These are phyloP conservation scores for Epinotia bilunana DNA, from an alignment of 2,888 invertebrate genomes.

Conservation along the genomic window DNA sequence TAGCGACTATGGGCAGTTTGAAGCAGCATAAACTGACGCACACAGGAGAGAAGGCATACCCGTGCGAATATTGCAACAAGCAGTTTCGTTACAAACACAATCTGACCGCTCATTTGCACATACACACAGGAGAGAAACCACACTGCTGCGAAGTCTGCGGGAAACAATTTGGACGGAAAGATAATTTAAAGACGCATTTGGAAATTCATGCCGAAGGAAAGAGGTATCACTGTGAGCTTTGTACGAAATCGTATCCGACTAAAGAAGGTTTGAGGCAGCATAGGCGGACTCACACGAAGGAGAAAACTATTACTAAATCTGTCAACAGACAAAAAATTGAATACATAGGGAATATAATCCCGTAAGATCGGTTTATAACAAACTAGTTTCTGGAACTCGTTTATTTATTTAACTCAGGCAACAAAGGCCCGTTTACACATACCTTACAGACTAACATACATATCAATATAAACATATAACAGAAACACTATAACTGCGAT, in stretches of 20 bases:
- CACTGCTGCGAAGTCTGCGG: constrained; percentile 30
- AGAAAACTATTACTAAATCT: constrained; percentile 2
- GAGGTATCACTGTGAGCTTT: constrained; percentile 13
- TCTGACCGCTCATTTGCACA: constrained; percentile 6
- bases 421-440: too few relatives aligned
- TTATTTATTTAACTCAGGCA: too few relatives aligned
- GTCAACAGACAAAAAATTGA: constrained; percentile 1
- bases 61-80: constrained; percentile 18
- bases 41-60: not conserved
- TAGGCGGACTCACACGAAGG: constrained; percentile 9
- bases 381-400: too few relatives aligned
- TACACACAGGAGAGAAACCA: constrained; percentile 21
- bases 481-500: too few relatives aligned
- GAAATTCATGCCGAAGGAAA: constrained; percentile 10
- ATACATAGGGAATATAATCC: not conserved
- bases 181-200: constrained; percentile 22
- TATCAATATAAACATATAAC: too few relatives aligned
- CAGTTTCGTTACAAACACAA: constrained; percentile 20
- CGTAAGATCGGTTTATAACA: not conserved
- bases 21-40: constrained; percentile 5
- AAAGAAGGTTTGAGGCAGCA: constrained; percentile 31
- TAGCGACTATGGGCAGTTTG: constrained; percentile 9
- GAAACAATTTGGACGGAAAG: constrained; percentile 19
- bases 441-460: too few relatives aligned
- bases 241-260: constrained; percentile 20